Percentiles rank a stretch among this genome's conserved stretches.
Evolutionary conservation across 2,113 vertebrate species (phyloP).

Genomic region (Paradoxurus hermaphroditus): DNA sequence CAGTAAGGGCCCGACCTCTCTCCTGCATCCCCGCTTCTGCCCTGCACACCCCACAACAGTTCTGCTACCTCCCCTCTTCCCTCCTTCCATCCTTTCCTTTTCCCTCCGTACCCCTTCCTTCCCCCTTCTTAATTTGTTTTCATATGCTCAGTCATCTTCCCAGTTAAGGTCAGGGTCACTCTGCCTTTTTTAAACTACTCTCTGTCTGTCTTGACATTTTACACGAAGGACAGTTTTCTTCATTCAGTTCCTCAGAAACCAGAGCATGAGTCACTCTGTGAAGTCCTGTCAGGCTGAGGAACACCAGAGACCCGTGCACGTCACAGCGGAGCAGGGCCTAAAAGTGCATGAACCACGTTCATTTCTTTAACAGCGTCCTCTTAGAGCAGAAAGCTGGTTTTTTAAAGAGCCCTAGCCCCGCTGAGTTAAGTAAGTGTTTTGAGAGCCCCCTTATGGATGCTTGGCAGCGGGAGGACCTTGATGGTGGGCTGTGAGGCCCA

Average conservation of each 20-base stretch:
- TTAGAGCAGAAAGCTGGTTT: background rate
- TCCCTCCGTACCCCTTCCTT: background rate
- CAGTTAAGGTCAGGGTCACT: background rate
- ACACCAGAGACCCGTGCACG: accelerated
- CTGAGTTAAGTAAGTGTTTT: background rate
- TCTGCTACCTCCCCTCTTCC: background rate
- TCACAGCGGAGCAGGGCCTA: background rate
- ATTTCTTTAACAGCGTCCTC: background rate
- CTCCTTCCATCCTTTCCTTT: background rate
- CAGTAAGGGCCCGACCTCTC: background rate
- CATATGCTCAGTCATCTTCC: background rate
- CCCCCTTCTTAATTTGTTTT: too few relatives aligned
- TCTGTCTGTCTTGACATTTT: background rate
- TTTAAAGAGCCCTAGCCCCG: background rate
- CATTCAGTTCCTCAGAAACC: background rate
- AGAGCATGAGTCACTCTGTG: background rate
- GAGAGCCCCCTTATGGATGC: background rate
- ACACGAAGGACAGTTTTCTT: background rate
- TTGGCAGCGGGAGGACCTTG: background rate
- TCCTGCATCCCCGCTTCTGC: background rate
- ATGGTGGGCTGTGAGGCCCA: background rate
- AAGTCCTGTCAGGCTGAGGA: accelerated
- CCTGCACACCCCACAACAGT: accelerated
- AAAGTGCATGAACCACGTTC: accelerated
- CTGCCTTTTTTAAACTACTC: background rate